Evolutionary conservation across 1,140 invertebrate species (phyloP).

Genomic region (Dolichoris vasculosae): DNA sequence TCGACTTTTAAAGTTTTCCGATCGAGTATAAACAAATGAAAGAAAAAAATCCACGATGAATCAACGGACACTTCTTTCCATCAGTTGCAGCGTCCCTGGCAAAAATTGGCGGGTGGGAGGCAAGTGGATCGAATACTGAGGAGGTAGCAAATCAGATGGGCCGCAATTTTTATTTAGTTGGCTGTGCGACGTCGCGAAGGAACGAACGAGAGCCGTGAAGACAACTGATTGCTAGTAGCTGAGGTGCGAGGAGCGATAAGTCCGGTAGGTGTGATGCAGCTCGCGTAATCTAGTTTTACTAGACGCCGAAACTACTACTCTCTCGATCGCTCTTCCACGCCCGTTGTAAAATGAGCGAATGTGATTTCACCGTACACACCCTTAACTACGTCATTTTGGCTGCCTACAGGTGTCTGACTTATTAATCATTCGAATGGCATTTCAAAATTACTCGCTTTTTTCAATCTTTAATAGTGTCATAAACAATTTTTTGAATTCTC

Average conservation of each 20-base stretch:
- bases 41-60: neutral
- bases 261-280: neutral
- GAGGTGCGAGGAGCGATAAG: neutral
- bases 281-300: neutral
- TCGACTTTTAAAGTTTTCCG: no score
- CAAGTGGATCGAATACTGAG: neutral
- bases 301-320: neutral
- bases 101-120: slow-evolving; percentile 6
- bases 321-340: neutral
- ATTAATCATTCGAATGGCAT: no score
- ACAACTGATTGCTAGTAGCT: no score
- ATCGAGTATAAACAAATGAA: no score
- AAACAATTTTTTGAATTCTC: no score
- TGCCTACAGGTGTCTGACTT: neutral
- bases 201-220: neutral
- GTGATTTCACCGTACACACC: no score
- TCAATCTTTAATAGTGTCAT: no score
- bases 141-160: neutral
- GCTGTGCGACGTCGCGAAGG: slow-evolving; percentile 1
- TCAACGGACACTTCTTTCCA: neutral
- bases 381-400: neutral
- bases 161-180: slow-evolving; percentile 33
- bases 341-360: no score
- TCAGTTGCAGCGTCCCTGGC: neutral
- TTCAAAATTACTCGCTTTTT: no score